Evolutionary conservation across 1,140 invertebrate species (phyloP).

Genomic region (Thalassaphorura encarpata): DNA sequence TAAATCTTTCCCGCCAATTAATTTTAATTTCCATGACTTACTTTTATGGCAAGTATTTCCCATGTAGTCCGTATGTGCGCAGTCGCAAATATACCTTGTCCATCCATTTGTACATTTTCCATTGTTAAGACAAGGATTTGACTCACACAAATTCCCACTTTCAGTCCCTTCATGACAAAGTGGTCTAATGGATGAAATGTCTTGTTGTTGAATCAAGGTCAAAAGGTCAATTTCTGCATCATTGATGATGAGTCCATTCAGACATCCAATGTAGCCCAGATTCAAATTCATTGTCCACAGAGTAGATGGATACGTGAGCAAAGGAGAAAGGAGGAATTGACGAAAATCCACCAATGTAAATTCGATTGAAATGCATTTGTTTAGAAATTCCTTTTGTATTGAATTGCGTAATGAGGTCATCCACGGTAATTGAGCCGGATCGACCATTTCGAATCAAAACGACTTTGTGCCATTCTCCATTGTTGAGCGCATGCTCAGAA

Average conservation of each 20-base stretch:
- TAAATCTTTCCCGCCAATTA: no score
- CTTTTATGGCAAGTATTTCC: constrained; percentile 67
- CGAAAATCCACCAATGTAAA: not conserved
- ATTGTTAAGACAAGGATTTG: constrained; percentile 13
- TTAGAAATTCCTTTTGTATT: no score
- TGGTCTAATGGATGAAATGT: no score
- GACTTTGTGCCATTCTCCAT: no score
- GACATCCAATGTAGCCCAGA: constrained; percentile 89
- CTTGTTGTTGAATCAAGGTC: constrained; percentile 75
- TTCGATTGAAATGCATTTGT: no score
- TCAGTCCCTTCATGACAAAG: no score
- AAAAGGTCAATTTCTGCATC: constrained; percentile 85
- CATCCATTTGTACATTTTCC: constrained; percentile 77
- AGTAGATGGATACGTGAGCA: constrained; percentile 39
- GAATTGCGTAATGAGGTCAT: no score
- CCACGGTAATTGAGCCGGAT: no score
- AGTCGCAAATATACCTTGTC: constrained; percentile 95
- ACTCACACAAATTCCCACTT: constrained; percentile 22
- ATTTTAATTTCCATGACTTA: no score
- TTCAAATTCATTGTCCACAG: constrained; percentile 82
- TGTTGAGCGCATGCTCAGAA: no score
- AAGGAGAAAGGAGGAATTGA: not conserved
- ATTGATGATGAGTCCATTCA: constrained; percentile 85
- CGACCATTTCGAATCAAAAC: no score
- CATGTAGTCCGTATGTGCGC: constrained; percentile 74